Conservation (phyloP, 1,140 invertebrate genomes). For the Drosophila sp. region DNA sequence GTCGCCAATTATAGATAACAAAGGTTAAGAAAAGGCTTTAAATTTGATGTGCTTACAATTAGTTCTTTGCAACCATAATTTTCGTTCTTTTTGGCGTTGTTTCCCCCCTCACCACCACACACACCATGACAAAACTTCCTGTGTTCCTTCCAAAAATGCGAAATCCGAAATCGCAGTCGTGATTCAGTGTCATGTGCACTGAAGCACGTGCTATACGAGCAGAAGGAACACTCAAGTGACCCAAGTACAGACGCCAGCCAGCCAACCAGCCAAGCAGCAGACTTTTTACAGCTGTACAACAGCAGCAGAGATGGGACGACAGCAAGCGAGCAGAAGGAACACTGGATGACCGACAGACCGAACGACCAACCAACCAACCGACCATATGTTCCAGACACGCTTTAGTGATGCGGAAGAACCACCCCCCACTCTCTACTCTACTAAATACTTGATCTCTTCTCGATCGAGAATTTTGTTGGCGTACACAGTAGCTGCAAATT, state of each 20-base stretch:
- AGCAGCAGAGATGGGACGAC: constrained; percentile 13
- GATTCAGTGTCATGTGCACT: constrained; percentile 76
- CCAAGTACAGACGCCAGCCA: constrained; percentile 50
- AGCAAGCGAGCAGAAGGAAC: background rate
- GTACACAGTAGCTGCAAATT: constrained; percentile 78
- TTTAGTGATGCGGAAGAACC: constrained; percentile 77
- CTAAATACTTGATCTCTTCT: background rate
- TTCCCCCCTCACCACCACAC: background rate
- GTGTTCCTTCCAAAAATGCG: constrained; percentile 12
- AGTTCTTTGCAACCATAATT: no score
- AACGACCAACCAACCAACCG: background rate
- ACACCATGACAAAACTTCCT: background rate
- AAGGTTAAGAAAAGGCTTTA: no score
- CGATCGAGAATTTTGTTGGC: constrained; percentile 36
- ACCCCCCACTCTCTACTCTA: constrained; percentile 5
- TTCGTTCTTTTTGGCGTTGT: background rate
- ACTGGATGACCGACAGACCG: constrained; percentile 3
- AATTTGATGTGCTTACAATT: no score
- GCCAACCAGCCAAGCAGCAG: constrained; percentile 32
- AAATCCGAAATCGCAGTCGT: constrained; percentile 32
- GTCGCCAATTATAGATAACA: no score
- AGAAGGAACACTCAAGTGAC: constrained; percentile 29
- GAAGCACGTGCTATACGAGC: constrained; percentile 70
- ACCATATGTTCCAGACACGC: constrained; percentile 78
- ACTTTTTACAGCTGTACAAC: constrained; percentile 64